Base-by-base conservation (phyloP, 1,140 invertebrate species). In the Diprion similis region DNA sequence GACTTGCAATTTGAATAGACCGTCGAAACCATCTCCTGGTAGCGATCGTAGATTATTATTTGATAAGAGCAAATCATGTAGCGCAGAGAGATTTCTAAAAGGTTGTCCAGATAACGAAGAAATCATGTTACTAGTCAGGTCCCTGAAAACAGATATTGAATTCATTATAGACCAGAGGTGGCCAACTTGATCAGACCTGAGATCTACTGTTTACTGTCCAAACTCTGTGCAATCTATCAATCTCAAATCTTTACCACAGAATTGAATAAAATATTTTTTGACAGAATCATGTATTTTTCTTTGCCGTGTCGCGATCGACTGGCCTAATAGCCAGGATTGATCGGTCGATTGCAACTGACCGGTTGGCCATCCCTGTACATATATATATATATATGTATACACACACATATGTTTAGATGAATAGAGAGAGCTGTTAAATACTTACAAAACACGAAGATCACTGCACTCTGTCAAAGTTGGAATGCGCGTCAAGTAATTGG, bases 391-490 rank as follows among this genome's bases (percentile, higher is more conserved):
- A 6, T 24, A 6, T 24, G 24, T 24, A 6, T 24, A n/a, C n/a
- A n/a, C n/a, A n/a, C n/a, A n/a, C n/a, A 6, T 24, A 6, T 24
- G 24, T 24, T 51, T 4, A 13, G 19, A 6, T 15, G 19, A 19
- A 15, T 18, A 64, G 15, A 70, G 17, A 71, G n/a, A 71, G 17
- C 64, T 15, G n/a, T 8, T 15, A 76, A 77, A 77, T 89, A 96
- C 96, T 96, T 91, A 98, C 96, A 98, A 89, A 80, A 96, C 92
- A 81, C 94, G 90, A 70, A 98, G 91, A 80, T 96, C 92, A 73
- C 87, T 88, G 86, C 95, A 96, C 70, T 91, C 90, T 74, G 88
- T 90, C 75, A 97, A 89, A 80, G 93, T 91, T 46, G 95, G 95
- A 77, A 96, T 87, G 73, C 85, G 85, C 46, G 89, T 91, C 74